Conservation (phyloP, 2,797 vertebrate genomes). For the Macropus fuliginosus region DNA sequence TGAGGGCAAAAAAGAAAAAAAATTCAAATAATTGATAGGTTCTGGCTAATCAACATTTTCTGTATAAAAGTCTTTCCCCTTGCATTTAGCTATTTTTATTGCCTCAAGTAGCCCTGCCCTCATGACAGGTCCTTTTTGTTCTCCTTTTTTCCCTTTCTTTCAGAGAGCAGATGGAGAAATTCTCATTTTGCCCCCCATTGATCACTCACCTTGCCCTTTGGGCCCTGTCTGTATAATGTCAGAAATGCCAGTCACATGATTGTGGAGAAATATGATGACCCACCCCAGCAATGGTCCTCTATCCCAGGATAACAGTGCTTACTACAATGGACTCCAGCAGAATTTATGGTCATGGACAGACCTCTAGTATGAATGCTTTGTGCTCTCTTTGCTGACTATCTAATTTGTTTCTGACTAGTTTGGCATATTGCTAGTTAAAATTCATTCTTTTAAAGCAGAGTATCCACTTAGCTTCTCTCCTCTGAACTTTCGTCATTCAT, state of each 20-base stretch:
- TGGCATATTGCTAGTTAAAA: constrained; percentile 81
- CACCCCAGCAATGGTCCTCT: not conserved
- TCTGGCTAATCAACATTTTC: not conserved
- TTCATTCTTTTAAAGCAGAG: constrained; percentile 79
- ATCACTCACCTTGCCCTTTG: not conserved
- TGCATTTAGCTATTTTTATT: not conserved
- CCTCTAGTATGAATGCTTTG: constrained; percentile 16
- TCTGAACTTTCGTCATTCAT: constrained; percentile 85
- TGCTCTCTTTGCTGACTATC: constrained; percentile 51
- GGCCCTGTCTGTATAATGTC: not conserved
- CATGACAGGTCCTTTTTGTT: not conserved
- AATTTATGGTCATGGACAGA: constrained; percentile 12
- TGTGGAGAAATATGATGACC: not conserved
- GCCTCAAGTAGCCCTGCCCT: not conserved
- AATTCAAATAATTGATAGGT: not conserved
- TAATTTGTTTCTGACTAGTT: constrained; percentile 41
- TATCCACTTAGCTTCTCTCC: constrained; percentile 83
- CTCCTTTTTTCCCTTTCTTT: constrained; percentile 10
- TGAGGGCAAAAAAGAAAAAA: constrained; percentile 22
- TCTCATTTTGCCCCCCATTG: not conserved
- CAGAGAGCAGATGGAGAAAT: not conserved
- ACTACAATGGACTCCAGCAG: not conserved
- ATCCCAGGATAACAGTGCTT: not conserved
- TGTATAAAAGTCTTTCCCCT: not conserved
- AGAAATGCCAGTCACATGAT: not conserved